phyloP scores from a whole-genome alignment of 2,113 vertebrate genomes.

The Eudorcas thomsonii region DNA sequence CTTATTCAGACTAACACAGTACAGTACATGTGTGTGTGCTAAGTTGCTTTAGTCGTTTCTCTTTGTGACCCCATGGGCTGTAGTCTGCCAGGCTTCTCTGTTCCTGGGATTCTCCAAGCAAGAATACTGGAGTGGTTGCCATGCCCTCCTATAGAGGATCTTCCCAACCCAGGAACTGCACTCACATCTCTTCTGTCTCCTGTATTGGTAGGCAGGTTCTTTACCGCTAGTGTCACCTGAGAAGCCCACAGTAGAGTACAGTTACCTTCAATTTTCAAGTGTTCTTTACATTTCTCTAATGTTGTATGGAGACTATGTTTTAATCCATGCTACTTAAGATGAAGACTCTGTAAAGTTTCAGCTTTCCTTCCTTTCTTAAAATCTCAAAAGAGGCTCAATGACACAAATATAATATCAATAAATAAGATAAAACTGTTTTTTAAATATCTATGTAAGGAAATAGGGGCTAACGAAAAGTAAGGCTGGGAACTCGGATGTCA shows the following conservation, averaged over 20 bases:
- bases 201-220: not conserved
- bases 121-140: not conserved
- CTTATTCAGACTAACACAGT: not conserved
- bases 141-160: not conserved
- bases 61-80: not conserved
- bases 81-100: not conserved
- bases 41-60: not conserved
- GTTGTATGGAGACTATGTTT: not conserved
- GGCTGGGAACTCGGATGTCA: not conserved
- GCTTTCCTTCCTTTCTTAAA: not conserved
- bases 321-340: not conserved
- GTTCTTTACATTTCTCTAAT: not conserved
- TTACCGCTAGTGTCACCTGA: accelerated
- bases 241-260: not conserved
- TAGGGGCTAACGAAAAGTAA: not conserved
- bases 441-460: not conserved
- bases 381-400: not conserved
- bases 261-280: not conserved
- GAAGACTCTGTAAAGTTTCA: not conserved
- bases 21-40: not conserved
- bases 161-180: not conserved
- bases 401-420: not conserved
- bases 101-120: not conserved
- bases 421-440: not conserved
- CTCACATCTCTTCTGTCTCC: not conserved